phyloP scores from a whole-genome alignment of 2,797 vertebrate species.

The Sebastes kiyomatsui region DNA sequence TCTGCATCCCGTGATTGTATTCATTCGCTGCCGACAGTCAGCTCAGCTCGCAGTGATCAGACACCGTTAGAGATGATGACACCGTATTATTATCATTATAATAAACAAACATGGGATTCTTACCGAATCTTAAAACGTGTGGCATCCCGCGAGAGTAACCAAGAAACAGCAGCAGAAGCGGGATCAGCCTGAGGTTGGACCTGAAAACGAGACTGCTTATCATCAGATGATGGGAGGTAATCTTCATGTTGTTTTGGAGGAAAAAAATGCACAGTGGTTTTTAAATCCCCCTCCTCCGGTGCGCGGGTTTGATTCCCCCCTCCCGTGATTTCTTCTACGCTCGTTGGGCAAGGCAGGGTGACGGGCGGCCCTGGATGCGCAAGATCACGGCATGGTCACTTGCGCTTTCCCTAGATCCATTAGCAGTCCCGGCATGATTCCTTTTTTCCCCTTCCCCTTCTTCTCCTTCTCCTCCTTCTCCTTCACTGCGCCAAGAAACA shows the following conservation, averaged over 20 bases:
- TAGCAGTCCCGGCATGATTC: conserved; percentile 92
- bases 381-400: conserved; percentile 98
- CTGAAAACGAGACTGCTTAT: conserved; percentile 93
- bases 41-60: background rate
- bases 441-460: conserved; percentile 73
- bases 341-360: conserved; percentile 86
- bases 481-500: conserved; percentile 93
- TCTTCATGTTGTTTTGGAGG: conserved; percentile 93
- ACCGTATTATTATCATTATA: background rate
- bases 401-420: conserved; percentile 89
- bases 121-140: conserved; percentile 98
- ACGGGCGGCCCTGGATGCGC: conserved; percentile 84
- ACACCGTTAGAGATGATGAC: background rate
- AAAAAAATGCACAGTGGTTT: conserved; percentile 81
- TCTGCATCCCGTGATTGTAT: background rate
- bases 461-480: conserved; percentile 63
- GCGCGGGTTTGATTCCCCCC: conserved; percentile 82
- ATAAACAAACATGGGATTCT: conserved; percentile 69
- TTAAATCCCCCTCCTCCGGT: conserved; percentile 68
- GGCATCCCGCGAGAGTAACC: conserved; percentile 97
- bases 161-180: conserved; percentile 91
- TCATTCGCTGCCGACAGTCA: background rate
- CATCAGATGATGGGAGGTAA: conserved; percentile 87
- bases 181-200: conserved; percentile 90
- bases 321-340: conserved; percentile 81